Evolutionary conservation across 2,797 vertebrate genomes (phyloP).

Genomic region (Ispidina lecontei): DNA sequence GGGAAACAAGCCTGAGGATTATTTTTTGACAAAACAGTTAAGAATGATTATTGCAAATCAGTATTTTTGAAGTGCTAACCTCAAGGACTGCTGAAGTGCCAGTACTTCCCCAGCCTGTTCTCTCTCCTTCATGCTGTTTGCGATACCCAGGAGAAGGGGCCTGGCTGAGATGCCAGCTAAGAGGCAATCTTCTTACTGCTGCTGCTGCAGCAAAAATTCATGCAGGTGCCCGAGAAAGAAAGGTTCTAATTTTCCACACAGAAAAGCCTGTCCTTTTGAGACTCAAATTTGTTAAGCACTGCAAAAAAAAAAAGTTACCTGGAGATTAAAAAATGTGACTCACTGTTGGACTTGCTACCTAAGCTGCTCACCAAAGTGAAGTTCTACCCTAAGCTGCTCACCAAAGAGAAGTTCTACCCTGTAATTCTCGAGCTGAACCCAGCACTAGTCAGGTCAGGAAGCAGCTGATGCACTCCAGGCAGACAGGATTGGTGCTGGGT

Average conservation of each 20-base stretch:
- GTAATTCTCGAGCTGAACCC: not conserved
- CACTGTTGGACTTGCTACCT: not conserved
- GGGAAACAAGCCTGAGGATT: not conserved
- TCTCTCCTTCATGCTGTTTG: not conserved
- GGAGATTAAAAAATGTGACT: not conserved
- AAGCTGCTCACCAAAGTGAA: not conserved
- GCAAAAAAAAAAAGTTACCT: not conserved
- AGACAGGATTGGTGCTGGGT: not conserved
- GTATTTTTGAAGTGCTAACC: not conserved
- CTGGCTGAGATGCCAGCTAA: not conserved
- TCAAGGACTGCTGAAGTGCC: not conserved
- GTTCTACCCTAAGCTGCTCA: not conserved
- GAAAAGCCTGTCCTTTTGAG: not conserved
- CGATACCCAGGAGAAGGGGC: not conserved
- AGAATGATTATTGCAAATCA: not conserved
- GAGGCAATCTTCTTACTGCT: not conserved
- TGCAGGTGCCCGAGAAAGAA: not conserved
- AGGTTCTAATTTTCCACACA: not conserved
- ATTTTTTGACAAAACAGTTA: conserved; percentile 21
- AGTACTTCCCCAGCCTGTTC: not conserved
- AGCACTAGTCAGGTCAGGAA: not conserved
- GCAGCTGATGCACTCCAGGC: not conserved
- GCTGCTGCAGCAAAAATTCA: not conserved
- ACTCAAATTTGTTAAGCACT: not conserved
- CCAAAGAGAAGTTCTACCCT: not conserved